phyloP scores from a whole-genome alignment of 2,113 vertebrate species.

The Nerophis ophidion region DNA sequence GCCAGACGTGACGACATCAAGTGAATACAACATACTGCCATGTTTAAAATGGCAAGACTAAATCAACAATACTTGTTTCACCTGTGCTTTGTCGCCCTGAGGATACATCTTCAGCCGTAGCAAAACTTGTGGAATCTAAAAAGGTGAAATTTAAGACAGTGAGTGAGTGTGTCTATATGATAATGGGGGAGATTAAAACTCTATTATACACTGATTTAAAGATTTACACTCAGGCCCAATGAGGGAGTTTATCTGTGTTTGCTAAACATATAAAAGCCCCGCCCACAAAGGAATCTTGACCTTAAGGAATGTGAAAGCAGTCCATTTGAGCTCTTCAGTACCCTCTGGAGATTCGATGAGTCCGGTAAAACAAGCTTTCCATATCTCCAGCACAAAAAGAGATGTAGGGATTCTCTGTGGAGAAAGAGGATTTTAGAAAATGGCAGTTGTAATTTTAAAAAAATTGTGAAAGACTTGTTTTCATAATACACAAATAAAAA shows the following conservation, averaged over 20 bases:
- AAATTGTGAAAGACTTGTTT: neutral
- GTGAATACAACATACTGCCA: neutral
- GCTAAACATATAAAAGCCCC: neutral
- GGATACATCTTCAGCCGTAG: constrained; percentile 92
- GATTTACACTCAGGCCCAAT: neutral
- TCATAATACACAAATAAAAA: neutral
- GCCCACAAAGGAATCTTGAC: constrained; percentile 50
- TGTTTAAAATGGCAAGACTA: neutral
- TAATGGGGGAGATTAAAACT: neutral
- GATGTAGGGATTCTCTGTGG: constrained; percentile 83
- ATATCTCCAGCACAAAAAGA: constrained; percentile 91
- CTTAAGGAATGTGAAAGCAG: constrained; percentile 97
- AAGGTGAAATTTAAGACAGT: neutral
- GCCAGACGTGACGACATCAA: too few species aligned
- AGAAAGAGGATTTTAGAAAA: constrained; percentile 3
- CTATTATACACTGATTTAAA: neutral
- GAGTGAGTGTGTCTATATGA: neutral
- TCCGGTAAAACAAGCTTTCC: constrained; percentile 97
- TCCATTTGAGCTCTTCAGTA: constrained; percentile 97
- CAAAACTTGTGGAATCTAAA: constrained; percentile 93
- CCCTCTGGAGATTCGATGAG: constrained; percentile 97
- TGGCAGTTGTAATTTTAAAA: neutral
- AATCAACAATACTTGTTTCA: constrained; percentile 18
- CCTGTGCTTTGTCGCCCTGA: constrained; percentile 84
- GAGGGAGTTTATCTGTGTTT: neutral